Percentiles rank a stretch among this genome's conserved stretches.
Conservation (phyloP, 2,113 vertebrate species). For the Sus scrofa region DNA sequence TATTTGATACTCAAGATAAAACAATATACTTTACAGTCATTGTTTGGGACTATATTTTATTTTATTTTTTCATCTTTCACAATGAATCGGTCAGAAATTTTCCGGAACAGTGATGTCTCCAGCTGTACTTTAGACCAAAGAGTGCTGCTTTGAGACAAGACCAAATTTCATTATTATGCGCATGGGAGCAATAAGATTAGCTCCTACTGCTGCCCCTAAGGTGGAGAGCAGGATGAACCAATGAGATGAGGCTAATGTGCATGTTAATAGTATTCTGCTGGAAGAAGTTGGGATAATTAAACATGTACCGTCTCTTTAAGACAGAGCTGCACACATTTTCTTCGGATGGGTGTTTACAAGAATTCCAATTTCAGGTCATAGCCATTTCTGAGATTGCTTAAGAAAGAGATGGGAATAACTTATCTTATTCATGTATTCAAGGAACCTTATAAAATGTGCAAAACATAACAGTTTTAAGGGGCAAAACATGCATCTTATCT, state of each 20-base stretch:
- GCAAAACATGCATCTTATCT: constrained; percentile 89
- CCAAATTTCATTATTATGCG: constrained; percentile 92
- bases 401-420: constrained; percentile 90
- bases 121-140: constrained; percentile 88
- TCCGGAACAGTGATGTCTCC: constrained; percentile 82
- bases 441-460: constrained; percentile 92
- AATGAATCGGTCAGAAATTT: constrained; percentile 86
- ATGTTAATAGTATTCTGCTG: constrained; percentile 91
- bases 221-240: constrained; percentile 92
- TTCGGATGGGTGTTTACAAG: constrained; percentile 92
- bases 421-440: constrained; percentile 93
- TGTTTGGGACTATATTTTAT: constrained; percentile 83
- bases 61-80: constrained; percentile 83
- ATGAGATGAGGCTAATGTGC: constrained; percentile 92
- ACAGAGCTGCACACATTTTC: constrained; percentile 90
- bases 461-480: constrained; percentile 91
- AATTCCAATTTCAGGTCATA: constrained; percentile 93
- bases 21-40: constrained; percentile 65
- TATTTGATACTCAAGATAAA: constrained; percentile 80
- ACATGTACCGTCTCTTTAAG: constrained; percentile 92
- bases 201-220: constrained; percentile 91
- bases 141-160: constrained; percentile 90
- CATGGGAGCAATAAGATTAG: constrained; percentile 93
- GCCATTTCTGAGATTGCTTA: constrained; percentile 91
- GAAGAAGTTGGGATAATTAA: constrained; percentile 93